Evolutionary conservation across 2,113 vertebrate species (phyloP).

Genomic region (Sporophila hypoxantha): DNA sequence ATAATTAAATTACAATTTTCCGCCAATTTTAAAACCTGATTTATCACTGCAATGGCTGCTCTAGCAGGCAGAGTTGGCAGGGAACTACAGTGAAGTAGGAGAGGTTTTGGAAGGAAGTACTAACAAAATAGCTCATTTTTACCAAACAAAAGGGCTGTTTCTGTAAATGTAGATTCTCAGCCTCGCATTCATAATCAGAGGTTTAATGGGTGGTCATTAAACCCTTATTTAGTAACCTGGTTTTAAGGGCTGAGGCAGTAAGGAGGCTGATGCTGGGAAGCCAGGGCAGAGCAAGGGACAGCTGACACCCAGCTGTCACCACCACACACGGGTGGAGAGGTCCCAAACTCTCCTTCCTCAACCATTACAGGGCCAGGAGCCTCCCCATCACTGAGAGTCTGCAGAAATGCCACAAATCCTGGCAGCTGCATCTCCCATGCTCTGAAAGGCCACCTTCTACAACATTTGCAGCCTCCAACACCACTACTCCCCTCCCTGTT

Average conservation of each 20-base stretch:
- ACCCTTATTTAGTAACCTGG: neutral
- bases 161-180: neutral
- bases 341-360: neutral
- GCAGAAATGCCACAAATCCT: neutral
- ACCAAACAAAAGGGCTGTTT: neutral
- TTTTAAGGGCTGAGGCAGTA: neutral
- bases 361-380: accelerated
- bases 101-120: neutral
- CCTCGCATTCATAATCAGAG: neutral
- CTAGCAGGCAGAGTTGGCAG: neutral
- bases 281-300: neutral
- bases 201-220: neutral
- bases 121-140: slow-evolving; percentile 18
- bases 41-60: neutral
- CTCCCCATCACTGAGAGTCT: accelerated
- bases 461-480: accelerated
- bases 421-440: neutral
- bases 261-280: neutral
- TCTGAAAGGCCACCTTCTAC: neutral
- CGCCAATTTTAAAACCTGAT: neutral
- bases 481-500: accelerated
- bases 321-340: accelerated
- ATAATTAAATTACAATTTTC: neutral
- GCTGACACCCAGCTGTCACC: neutral
- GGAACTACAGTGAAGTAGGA: neutral